Base-by-base conservation (phyloP, 2,113 vertebrate genomes). In the Nycticebus coucang region DNA sequence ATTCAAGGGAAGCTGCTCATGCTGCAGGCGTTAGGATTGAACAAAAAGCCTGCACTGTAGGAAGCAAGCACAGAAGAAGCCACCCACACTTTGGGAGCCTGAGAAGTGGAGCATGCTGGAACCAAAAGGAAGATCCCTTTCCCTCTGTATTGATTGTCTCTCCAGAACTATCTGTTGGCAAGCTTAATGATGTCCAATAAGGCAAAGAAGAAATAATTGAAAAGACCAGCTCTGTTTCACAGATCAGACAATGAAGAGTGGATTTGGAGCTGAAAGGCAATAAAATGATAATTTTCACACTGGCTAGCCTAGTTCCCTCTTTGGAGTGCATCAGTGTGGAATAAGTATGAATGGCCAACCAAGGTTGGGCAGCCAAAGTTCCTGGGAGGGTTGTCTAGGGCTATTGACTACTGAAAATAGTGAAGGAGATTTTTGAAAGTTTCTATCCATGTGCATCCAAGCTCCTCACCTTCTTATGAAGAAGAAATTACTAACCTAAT, bases 171-270 rank as follows among this genome's bases (percentile, higher is more conserved):
- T 87, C 66, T 71, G 0, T 13, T 59, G 37, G 69, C 11, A 84
- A 93, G n/a, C 33, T 81, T 82, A 78, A 17, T 8, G 37, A 17
- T 37, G n/a, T 3, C 13, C 30, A 4, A 7, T 15, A 6, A 10
- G 9, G 37, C 33, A 85, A 91, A 93, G 66, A 85, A 96, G 55
- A 93, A 81, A 69, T 62, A 84, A 69, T 74, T 60, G 11, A 84
- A 86, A 66, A 94, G 11, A n/a, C 17, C 19, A 66, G 50, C 33
- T 95, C 22, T 5, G 15, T 92, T 50, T 83, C 35, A 45, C n/a
- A 95, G 37, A 62, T 79, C 50, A 79, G 66, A 19, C 19, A 79
- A n/a, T 45, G 18, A 93, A 66, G 55, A 77, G 7, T 2, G 26
- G 18, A 68, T 69, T 50, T 60, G 37, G 59, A 84, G 37, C 45